Evolutionary conservation across 2,888 invertebrate species (phyloP).

Genomic region (Brachyptera putata): DNA sequence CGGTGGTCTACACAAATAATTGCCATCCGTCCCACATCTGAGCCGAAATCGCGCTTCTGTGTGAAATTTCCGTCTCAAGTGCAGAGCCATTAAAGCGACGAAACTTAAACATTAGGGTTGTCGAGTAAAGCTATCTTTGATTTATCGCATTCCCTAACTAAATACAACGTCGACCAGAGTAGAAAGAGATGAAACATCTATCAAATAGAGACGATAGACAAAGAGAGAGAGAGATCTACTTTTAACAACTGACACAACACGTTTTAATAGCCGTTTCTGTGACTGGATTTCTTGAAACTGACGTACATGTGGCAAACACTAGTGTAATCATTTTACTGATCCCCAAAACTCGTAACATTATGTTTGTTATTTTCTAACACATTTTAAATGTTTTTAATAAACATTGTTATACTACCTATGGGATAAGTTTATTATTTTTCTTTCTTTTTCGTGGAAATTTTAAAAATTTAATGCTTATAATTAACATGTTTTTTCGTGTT

Average conservation of each 20-base stretch:
- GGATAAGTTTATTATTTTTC: background rate
- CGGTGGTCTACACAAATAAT: no score
- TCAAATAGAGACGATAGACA: background rate
- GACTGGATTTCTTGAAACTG: background rate
- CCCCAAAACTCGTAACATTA: background rate
- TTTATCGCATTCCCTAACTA: slow-evolving; percentile 16
- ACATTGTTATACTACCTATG: background rate
- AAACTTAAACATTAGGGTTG: slow-evolving; percentile 25
- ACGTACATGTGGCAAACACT: background rate
- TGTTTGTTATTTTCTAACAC: slow-evolving; percentile 31
- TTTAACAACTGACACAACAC: slow-evolving; percentile 19
- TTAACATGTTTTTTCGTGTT: no score
- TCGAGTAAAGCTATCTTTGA: slow-evolving; percentile 10
- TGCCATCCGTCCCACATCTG: no score
- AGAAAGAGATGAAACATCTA: slow-evolving; percentile 9
- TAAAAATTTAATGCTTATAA: background rate
- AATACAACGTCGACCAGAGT: slow-evolving; percentile 5
- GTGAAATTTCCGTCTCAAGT: slow-evolving; percentile 28
- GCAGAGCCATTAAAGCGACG: slow-evolving; percentile 23
- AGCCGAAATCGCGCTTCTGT: slow-evolving; percentile 7
- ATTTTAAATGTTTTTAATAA: slow-evolving; percentile 32
- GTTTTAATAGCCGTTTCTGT: background rate
- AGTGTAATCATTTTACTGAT: background rate
- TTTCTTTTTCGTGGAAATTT: no score
- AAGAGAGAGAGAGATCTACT: background rate